Conservation (phyloP, 37 sponge, comb jelly and placozoan genomes). For the Hormiphora californensis region DNA sequence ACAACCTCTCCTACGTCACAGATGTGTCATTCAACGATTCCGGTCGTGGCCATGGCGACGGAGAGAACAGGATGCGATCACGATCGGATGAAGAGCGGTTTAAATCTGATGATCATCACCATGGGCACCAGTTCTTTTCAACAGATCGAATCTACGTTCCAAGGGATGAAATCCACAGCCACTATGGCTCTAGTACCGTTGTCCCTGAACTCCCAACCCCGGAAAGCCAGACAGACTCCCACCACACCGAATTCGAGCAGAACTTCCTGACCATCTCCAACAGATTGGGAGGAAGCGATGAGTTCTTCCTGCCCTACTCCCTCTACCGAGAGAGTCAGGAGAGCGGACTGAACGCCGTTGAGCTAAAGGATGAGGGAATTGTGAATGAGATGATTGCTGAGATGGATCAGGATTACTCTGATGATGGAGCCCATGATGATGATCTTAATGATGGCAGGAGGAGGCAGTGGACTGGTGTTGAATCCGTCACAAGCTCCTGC, state of each 20-base stretch:
- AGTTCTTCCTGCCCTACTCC: conserved; percentile 38
- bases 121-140: background rate
- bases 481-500: background rate
- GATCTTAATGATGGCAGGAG: no score
- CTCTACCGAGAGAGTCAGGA: conserved; percentile 14
- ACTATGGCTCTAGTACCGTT: background rate
- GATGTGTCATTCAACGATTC: conserved; percentile 35
- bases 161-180: background rate
- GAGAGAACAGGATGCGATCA: background rate
- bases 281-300: background rate
- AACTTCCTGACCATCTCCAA: conserved; percentile 23
- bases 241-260: background rate
- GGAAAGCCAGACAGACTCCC: background rate
- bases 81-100: background rate
- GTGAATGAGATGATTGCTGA: background rate
- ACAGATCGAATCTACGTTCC: background rate
- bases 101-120: no score
- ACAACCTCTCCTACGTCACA: conserved; percentile 21
- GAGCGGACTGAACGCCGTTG: background rate
- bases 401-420: background rate
- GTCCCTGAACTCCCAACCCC: background rate
- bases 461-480: background rate
- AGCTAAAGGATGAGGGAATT: background rate
- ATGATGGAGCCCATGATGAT: background rate
- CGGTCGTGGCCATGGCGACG: background rate